Percentiles rank a stretch among this genome's conserved stretches.
phyloP scores from a whole-genome alignment of 2,113 vertebrate species.

The Raja brachyura region DNA sequence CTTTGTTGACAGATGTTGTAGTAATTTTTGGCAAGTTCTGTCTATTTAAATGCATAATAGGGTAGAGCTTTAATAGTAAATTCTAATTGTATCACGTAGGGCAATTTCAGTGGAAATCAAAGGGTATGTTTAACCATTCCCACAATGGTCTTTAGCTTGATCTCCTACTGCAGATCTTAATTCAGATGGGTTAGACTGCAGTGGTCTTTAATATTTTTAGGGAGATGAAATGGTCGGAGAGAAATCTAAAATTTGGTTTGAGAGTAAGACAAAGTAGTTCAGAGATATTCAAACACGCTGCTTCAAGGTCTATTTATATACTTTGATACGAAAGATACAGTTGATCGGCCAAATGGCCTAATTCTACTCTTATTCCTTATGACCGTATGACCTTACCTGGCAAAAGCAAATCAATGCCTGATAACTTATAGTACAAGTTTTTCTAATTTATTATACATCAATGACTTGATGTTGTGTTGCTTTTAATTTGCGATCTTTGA shows the following conservation, averaged over 20 bases:
- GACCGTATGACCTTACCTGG: neutral
- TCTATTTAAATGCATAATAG: neutral
- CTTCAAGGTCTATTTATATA: neutral
- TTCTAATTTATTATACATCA: neutral
- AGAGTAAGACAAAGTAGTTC: neutral
- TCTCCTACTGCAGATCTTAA: neutral
- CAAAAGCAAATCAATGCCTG: neutral
- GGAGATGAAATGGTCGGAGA: neutral
- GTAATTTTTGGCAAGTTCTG: neutral
- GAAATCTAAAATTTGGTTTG: neutral
- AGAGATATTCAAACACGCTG: neutral
- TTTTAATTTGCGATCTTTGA: neutral
- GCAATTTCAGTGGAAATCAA: neutral
- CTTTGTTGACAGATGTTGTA: neutral
- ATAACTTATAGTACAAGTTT: neutral
- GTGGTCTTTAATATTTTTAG: neutral
- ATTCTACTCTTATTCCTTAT: too few relatives aligned
- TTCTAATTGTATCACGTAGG: neutral
- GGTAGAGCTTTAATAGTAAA: neutral
- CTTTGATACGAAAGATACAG: neutral
- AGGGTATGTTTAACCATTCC: conserved; percentile 11
- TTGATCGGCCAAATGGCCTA: too few relatives aligned
- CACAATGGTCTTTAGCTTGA: neutral
- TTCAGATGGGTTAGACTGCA: neutral
- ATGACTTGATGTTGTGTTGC: neutral